Percentiles rank a stretch among this genome's conserved stretches.
Evolutionary conservation across 2,888 invertebrate species (phyloP).

Genomic region (Nomada flava): DNA sequence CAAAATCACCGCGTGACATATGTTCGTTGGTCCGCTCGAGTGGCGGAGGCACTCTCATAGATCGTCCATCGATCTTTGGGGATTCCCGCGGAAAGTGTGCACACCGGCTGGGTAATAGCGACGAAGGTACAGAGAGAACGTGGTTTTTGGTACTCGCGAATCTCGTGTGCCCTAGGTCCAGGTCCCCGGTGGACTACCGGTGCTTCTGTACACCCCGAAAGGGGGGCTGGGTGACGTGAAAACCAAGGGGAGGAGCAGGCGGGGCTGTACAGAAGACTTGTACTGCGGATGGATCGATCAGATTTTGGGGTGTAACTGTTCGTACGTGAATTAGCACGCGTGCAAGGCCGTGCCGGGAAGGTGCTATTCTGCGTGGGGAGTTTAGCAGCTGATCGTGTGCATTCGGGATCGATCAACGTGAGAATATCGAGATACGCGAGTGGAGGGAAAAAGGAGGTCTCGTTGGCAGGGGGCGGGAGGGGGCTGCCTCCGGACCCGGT

Average conservation of each 20-base stretch:
- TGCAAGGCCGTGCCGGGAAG: conserved; percentile 15
- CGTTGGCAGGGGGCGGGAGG: conserved; percentile 18
- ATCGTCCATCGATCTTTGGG: conserved; percentile 44
- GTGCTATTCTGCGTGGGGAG: background rate
- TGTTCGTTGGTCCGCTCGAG: conserved; percentile 3
- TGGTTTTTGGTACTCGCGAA: conserved; percentile 8
- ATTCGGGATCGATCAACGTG: conserved; percentile 52
- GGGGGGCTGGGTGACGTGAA: conserved; percentile 24
- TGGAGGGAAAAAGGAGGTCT: conserved; percentile 44
- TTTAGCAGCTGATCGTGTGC: conserved; percentile 40
- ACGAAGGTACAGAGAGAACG: background rate
- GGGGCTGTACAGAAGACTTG: conserved; percentile 62
- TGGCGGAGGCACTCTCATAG: conserved; percentile 8
- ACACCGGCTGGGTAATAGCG: background rate
- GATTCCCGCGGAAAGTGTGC: conserved; percentile 34
- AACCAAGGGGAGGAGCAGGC: conserved; percentile 49
- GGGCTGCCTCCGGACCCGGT: conserved; percentile 68
- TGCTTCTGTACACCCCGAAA: conserved; percentile 3
- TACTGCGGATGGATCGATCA: conserved; percentile 73
- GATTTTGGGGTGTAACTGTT: conserved; percentile 74
- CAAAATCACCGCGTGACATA: conserved; percentile 40
- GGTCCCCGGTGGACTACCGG: conserved; percentile 33
- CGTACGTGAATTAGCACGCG: conserved; percentile 61
- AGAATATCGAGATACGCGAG: conserved; percentile 41
- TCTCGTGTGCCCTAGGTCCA: conserved; percentile 45